These are phyloP conservation scores for Chrosomus eos DNA, from an alignment of 2,797 vertebrate genomes.

Conservation along the genomic window DNA sequence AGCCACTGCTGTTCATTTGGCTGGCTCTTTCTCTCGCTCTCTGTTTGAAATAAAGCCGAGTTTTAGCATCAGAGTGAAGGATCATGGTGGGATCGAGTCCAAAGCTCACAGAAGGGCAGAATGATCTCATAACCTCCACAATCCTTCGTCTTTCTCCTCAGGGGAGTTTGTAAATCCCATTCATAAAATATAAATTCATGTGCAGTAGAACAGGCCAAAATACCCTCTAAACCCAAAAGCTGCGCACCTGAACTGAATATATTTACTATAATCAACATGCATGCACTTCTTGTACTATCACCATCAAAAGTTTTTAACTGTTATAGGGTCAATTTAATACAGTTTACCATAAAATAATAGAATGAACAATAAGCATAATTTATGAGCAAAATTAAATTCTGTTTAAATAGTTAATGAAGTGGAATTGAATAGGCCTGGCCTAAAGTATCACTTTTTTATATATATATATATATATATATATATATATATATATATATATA, in stretches of 20 bases:
- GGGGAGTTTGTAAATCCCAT: conserved; percentile 40
- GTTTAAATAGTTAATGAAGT: not conserved
- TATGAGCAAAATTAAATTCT: not conserved
- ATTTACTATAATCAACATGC: not conserved
- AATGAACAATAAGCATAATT: not conserved
- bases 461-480: no score
- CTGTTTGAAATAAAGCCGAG: conserved; percentile 18
- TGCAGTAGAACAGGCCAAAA: conserved; percentile 16
- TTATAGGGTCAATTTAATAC: no score
- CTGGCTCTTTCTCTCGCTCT: not conserved
- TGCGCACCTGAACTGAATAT: not conserved
- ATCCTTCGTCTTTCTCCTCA: conserved; percentile 11
- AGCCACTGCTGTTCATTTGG: conserved; percentile 36
- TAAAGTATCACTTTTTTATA: not conserved
- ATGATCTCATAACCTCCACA: conserved; percentile 49
- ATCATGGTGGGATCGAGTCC: conserved; percentile 34
- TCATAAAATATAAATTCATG: conserved; percentile 44
- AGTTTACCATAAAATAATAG: not conserved
- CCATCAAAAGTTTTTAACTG: not conserved
- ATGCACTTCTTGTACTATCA: not conserved
- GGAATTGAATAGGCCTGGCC: not conserved
- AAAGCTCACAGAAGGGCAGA: conserved; percentile 50
- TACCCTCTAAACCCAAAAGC: conserved; percentile 36
- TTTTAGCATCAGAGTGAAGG: conserved; percentile 5
- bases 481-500: no score